Evolutionary conservation across 2,797 vertebrate genomes (phyloP), one percentile per base, ranked within the genome.

Genomic region (Philypnodon macrostomus): DNA sequence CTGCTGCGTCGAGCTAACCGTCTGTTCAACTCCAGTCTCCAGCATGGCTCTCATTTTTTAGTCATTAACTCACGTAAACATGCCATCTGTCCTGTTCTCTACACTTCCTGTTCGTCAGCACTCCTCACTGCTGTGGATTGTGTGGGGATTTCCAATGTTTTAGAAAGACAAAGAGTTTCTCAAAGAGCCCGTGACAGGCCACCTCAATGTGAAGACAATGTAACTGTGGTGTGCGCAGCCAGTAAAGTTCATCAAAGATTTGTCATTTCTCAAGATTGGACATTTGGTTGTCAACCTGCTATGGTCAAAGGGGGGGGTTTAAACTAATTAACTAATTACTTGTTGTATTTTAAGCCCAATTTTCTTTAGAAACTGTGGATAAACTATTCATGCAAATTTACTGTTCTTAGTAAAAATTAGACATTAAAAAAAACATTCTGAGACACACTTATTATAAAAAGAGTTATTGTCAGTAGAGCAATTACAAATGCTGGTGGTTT

Each of bases 51-150:
- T 80, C 63, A 65, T 82, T 81, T 79, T 85, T 80, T 73, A 58
- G 53, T 82, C 81, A 84, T 80, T 83, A 85, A 77, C 72, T 80
- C 78, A 68, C 41, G 40, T 77, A 73, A 84, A 77, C 73, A 65
- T 79, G 69, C 82, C 86, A 85, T 85, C 83, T 87, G 80, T 80
- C 67, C 73, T 71, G 19, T 48, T n/a, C 49, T 75, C 57, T 62
- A 57, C 16, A 14, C 70, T 68, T 73, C 48, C 44, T 69, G 73
- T 64, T 58, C 13, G 33, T 70, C 66, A 62, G 79, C 47, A 35
- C 31, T 58, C 27, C 47, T 65, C 23, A 38, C 56, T 49, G 52
- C 48, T 64, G 33, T 31, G 40, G 38, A 63, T 42, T 63, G 58
- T 57, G 56, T 36, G 2, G 63, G 67, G 53, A 63, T 59, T 71